phyloP scores from a whole-genome alignment of 2,888 invertebrate genomes.

The Lobophora halterata region DNA sequence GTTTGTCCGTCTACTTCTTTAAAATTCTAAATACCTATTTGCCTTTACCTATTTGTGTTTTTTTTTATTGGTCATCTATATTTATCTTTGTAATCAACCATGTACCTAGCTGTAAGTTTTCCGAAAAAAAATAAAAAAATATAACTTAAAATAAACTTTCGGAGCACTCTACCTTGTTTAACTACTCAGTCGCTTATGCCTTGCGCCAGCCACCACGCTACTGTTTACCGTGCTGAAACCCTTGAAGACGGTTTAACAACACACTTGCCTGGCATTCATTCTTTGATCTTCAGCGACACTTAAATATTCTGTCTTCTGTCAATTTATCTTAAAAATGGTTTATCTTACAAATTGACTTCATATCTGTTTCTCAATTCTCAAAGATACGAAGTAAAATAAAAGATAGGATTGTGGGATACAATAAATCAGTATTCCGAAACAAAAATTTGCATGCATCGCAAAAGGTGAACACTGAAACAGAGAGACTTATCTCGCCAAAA shows the following conservation, averaged over 20 bases:
- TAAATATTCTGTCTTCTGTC: constrained; percentile 41
- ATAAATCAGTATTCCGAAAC: constrained; percentile 65
- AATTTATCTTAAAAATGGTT: constrained; percentile 38
- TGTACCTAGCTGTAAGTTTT: too few species aligned
- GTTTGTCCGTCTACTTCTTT: too few species aligned
- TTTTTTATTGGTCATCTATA: too few species aligned
- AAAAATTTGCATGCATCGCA: constrained; percentile 68
- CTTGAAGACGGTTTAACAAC: constrained; percentile 73
- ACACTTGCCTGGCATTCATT: constrained; percentile 50
- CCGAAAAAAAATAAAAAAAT: too few species aligned
- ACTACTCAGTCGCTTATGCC: constrained; percentile 17
- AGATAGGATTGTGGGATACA: constrained; percentile 36
- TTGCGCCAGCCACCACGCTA: constrained; percentile 46
- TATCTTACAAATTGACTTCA: constrained; percentile 30
- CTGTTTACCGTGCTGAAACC: constrained; percentile 72
- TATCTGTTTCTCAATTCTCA: constrained; percentile 26
- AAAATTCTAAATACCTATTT: too few species aligned
- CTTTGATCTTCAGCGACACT: constrained; percentile 75
- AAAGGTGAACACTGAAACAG: constrained; percentile 68
- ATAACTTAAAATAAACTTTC: too few species aligned
- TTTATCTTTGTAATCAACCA: too few species aligned
- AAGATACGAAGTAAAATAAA: constrained; percentile 28
- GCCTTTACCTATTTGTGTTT: too few species aligned
- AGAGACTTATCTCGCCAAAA: constrained; percentile 78
- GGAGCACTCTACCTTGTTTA: too few species aligned